Evolutionary conservation across 2,797 vertebrate genomes (phyloP).

Genomic region (Hippopotamyrus pictus): DNA sequence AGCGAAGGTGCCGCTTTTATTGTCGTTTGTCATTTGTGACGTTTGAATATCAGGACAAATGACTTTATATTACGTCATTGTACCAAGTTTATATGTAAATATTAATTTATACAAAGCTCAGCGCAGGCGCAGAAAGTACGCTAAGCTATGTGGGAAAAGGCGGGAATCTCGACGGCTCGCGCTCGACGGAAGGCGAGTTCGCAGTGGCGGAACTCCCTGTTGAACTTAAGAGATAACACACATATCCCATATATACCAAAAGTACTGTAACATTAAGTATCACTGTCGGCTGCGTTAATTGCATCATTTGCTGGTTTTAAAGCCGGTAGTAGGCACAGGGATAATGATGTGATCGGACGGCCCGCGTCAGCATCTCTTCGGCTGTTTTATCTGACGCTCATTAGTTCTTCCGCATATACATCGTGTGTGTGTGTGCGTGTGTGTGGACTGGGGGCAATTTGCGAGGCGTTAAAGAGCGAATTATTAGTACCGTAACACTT

Average conservation of each 20-base stretch:
- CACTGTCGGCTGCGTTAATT: background rate
- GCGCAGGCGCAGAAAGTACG: background rate
- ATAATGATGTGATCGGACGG: background rate
- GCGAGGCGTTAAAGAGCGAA: constrained; percentile 3
- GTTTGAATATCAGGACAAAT: background rate
- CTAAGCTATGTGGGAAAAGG: background rate
- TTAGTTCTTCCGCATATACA: background rate
- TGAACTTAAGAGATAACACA: background rate
- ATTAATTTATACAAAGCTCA: background rate
- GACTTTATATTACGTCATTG: background rate
- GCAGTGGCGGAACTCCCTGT: background rate
- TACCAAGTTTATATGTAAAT: background rate
- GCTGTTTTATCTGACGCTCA: background rate
- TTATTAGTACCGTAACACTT: background rate
- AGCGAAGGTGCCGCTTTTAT: background rate
- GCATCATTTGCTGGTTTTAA: background rate
- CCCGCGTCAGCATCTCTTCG: background rate
- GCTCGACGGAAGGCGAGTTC: background rate
- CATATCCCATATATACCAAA: background rate
- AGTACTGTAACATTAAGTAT: background rate
- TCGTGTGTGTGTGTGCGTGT: background rate
- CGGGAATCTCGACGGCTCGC: background rate
- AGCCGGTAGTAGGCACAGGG: background rate
- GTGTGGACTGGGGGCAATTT: background rate
- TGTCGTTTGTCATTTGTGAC: background rate